Conservation (phyloP, 1,140 invertebrate species). For the Drosophila baimaii region DNA sequence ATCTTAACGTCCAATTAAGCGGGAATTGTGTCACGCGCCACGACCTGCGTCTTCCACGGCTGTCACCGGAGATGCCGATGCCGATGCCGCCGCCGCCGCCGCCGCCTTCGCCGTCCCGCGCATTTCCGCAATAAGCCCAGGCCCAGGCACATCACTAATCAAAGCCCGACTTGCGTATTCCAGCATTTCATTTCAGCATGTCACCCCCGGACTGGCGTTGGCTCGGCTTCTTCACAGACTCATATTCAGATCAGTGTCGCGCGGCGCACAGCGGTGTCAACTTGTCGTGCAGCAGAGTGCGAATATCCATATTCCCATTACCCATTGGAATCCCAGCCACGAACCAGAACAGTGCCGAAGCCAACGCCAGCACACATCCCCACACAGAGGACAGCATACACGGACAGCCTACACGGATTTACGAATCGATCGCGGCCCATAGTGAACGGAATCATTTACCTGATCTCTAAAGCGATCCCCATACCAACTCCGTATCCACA, state of each 20-base stretch:
- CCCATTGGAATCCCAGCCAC: neutral
- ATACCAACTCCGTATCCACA: neutral
- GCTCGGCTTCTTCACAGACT: constrained; percentile 52
- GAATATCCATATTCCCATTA: constrained; percentile 1
- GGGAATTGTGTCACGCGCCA: constrained; percentile 74
- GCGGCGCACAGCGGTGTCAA: constrained; percentile 59
- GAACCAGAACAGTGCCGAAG: neutral
- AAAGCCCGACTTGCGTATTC: constrained; percentile 67
- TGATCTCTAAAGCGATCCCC: neutral
- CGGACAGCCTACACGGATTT: neutral
- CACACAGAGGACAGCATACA: constrained; percentile 2
- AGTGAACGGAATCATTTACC: too few species aligned
- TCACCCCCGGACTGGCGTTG: constrained; percentile 40
- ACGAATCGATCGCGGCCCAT: neutral
- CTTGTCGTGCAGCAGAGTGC: constrained; percentile 53
- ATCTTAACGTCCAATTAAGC: constrained; percentile 72
- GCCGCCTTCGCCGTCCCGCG: neutral
- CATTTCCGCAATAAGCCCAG: constrained; percentile 7
- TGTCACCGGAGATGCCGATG: constrained; percentile 7
- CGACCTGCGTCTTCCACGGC: constrained; percentile 23
- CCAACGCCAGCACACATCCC: constrained; percentile 4
- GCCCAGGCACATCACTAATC: constrained; percentile 26
- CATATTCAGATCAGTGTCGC: constrained; percentile 65
- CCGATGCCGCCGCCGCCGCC: neutral
- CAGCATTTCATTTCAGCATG: constrained; percentile 45